Evolutionary conservation across 2,888 invertebrate species (phyloP), one percentile per base, ranked within the genome.

Genomic region (Rotaria socialis): DNA sequence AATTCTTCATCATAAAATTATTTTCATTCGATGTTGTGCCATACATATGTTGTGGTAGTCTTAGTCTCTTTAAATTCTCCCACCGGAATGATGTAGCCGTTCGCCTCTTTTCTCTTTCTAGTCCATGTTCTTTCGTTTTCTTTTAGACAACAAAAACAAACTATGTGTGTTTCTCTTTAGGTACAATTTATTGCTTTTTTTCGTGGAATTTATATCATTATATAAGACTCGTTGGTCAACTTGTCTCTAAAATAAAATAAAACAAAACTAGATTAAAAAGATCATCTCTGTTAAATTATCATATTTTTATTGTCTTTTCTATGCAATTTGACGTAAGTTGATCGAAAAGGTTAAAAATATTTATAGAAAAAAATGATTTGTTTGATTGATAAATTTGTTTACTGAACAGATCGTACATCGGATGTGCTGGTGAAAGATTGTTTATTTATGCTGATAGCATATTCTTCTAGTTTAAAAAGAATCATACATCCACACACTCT

Each of bases 11-110:
- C 22, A 8, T 47, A 80, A 80, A 27, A 27, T 16, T 27, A 35
- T 67, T 58, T 67, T 67, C 14, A 67, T 67, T 67, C 67, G 35
- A 67, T 67, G 67, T 67, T 67, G 67, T 67, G 67, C 67, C 67
- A 67, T 67, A 67, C 67, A 67, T 67, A 67, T 67, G 67, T 67
- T 67, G 67, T 67, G 67, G 67, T 67, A 67, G 67, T 67, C 67
- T 67, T 67, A 67, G 67, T 67, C 67, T 67, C 67, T 67, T 67
- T 2, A 67, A 35, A 67, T 67, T 67, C 35, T 35, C 67, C 67
- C 27, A 67, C 16, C 67, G 16, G 67, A 67, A 67, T 67, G 67
- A 67, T 67, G 27, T 67, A n/a, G 10, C 22, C 24, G 22, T 22
- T 56, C 35, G 27, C 67, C 35, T 67, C 11, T 67, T 67, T 27